A percentile compares a stretch with the other conserved stretches of the same genome.
Conservation (phyloP, 2,888 invertebrate genomes). For the Drosophila rellima region DNA sequence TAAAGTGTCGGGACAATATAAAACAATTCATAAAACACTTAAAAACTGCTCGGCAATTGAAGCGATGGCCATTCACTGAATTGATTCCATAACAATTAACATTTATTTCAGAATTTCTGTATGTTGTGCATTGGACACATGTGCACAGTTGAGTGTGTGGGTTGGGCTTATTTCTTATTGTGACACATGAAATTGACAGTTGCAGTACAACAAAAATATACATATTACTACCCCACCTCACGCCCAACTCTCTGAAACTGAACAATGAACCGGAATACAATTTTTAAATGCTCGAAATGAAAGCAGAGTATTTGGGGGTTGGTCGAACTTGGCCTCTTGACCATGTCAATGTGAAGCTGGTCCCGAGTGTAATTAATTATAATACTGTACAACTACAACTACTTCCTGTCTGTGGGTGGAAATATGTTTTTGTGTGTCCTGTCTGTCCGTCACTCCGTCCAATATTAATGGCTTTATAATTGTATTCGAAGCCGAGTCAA, state of each 20-base stretch:
- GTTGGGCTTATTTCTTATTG: slow-evolving; percentile 48
- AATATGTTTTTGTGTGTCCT: slow-evolving; percentile 25
- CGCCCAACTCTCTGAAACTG: background rate
- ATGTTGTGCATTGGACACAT: slow-evolving; percentile 31
- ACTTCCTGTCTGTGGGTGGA: slow-evolving; percentile 21
- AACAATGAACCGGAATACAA: slow-evolving; percentile 42
- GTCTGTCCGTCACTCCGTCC: slow-evolving; percentile 43
- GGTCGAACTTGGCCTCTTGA: slow-evolving; percentile 12
- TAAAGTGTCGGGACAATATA: slow-evolving; percentile 32
- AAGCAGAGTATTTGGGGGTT: slow-evolving; percentile 16
- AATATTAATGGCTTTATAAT: slow-evolving; percentile 67
- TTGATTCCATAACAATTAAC: slow-evolving; percentile 66
- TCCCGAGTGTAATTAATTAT: slow-evolving; percentile 70
- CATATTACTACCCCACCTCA: slow-evolving; percentile 15
- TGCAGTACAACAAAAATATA: slow-evolving; percentile 22
- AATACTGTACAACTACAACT: slow-evolving; percentile 21
- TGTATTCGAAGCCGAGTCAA: slow-evolving; percentile 37
- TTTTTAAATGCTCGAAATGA: slow-evolving; percentile 52
- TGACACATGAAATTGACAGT: slow-evolving; percentile 65
- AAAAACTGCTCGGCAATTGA: slow-evolving; percentile 42
- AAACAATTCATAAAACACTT: slow-evolving; percentile 49
- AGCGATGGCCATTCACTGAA: slow-evolving; percentile 35
- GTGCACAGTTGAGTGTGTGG: slow-evolving; percentile 5
- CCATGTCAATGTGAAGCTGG: slow-evolving; percentile 50
- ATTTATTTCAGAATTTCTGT: slow-evolving; percentile 43